phyloP scores from a whole-genome alignment of 1,140 invertebrate species.

The Halyomorpha halys region DNA sequence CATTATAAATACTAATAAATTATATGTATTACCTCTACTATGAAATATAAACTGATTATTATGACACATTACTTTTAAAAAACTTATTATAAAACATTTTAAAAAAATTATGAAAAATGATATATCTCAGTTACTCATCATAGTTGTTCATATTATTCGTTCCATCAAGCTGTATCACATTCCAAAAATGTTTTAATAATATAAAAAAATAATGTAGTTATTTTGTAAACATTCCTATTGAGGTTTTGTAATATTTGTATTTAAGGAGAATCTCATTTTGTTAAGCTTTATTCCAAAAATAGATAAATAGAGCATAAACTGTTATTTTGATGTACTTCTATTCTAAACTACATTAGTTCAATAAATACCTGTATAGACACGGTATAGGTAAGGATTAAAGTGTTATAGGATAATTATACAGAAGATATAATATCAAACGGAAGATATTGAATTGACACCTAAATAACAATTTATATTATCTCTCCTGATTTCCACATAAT shows the following conservation, averaged over 20 bases:
- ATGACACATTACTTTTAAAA: too few species aligned
- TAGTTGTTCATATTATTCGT: neutral
- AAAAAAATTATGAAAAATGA: too few species aligned
- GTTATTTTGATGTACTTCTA: conserved; percentile 25
- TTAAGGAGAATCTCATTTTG: conserved; percentile 8
- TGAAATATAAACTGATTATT: conserved; percentile 9
- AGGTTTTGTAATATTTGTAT: conserved; percentile 11
- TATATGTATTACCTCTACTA: conserved; percentile 5
- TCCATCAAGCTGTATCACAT: conserved; percentile 2
- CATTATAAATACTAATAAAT: conserved; percentile 18
- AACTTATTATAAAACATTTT: too few species aligned
- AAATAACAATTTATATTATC: conserved; percentile 7
- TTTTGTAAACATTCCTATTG: conserved; percentile 17
- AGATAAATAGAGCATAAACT: conserved; percentile 6
- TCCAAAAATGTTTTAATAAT: conserved; percentile 10
- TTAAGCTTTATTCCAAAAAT: conserved; percentile 3
- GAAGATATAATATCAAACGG: conserved; percentile 13
- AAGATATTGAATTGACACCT: conserved; percentile 5
- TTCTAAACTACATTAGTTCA: conserved; percentile 27
- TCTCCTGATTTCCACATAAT: neutral
- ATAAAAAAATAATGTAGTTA: neutral
- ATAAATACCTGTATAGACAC: conserved; percentile 26
- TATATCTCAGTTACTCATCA: too few species aligned
- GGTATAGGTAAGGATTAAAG: conserved; percentile 20
- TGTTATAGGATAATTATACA: conserved; percentile 18